Percentiles rank a stretch among this genome's conserved stretches.
phyloP scores from a whole-genome alignment of 1,140 invertebrate genomes.

The Cydia splendana region DNA sequence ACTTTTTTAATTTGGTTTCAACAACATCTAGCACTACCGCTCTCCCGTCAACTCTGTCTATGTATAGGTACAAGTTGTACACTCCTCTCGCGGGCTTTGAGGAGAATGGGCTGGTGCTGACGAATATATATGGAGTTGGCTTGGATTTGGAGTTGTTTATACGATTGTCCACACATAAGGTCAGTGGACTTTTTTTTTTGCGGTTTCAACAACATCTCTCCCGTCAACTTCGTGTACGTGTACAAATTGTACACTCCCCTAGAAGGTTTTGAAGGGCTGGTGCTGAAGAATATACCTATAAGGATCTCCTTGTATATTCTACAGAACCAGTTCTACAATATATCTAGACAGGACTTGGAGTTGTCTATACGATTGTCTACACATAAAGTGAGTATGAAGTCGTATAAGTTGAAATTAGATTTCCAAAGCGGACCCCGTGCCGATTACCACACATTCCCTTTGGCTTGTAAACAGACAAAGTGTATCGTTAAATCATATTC shows the following conservation, averaged over 20 bases:
- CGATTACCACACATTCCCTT: too few species aligned
- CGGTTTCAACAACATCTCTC: background rate
- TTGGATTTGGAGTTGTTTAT: conserved; percentile 86
- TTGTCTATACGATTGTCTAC: conserved; percentile 84
- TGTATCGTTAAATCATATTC: too few species aligned
- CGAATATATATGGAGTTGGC: conserved; percentile 82
- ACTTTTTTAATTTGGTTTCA: conserved; percentile 82
- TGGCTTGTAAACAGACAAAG: too few species aligned
- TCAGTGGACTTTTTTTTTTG: conserved; percentile 81
- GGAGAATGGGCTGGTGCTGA: conserved; percentile 86
- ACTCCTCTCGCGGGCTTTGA: conserved; percentile 87
- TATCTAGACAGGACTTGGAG: conserved; percentile 85
- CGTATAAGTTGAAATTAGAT: too few species aligned
- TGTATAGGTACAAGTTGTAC: conserved; percentile 86
- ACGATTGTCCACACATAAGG: conserved; percentile 83
- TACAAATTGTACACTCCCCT: conserved; percentile 88
- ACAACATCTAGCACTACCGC: conserved; percentile 87
- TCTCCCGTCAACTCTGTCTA: conserved; percentile 86
- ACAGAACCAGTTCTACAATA: too few species aligned
- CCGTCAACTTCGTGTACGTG: conserved; percentile 87
- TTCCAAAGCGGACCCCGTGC: too few species aligned
- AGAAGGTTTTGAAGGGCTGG: conserved; percentile 85
- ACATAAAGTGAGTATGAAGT: conserved; percentile 73
- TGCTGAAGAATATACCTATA: conserved; percentile 86
- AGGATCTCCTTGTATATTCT: too few species aligned